Evolutionary conservation across 2,888 invertebrate species (phyloP), one percentile per base, ranked within the genome.

Genomic region (Dioctria rufipes): DNA sequence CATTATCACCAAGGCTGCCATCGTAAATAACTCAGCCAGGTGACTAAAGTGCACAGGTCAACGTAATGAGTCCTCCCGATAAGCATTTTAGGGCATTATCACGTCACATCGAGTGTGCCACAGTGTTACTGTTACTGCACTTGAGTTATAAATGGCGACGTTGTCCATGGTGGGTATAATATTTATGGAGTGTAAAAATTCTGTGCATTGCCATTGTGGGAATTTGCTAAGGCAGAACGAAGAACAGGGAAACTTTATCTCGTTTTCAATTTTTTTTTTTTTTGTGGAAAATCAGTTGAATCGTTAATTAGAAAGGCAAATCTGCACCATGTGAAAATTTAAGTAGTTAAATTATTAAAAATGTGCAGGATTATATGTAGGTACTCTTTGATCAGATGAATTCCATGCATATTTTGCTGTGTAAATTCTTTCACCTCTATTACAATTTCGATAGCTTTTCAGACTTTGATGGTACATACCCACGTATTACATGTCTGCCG

Each of bases 21-120:
- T 73, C 73, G 73, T 73, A 73, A 73, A 73, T 73, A 73, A 73
- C 73, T 73, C 73, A 73, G 73, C 42, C 73, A 73, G 73, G 73
- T 73, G 73, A 73, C 58, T 58, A 40, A 42, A 58, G 73, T 73
- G 73, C 73, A 71, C n/a, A 60, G 73, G 73, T 60, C 73, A 58
- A 73, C 73, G 73, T 73, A 73, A 73, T 73, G 73, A 73, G 73
- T 73, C 40, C 51, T 42, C 40, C 73, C 42, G 73, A 73, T 73
- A 73, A 25, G 40, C 54, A 60, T 73, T 73, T 60, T 42, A 42
- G 69, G 51, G 51, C 25, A 73, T 73, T 60, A 73, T 73, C 73
- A 60, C 73, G 25, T 73, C 73, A 73, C 73, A 13, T 11, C 37
- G 11, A 73, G 58, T 40, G 60, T 73, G 73, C 40, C 58, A 54